These are phyloP conservation scores for Trichacis sp. DNA, from an alignment of 2,888 invertebrate genomes.

Conservation along the genomic window DNA sequence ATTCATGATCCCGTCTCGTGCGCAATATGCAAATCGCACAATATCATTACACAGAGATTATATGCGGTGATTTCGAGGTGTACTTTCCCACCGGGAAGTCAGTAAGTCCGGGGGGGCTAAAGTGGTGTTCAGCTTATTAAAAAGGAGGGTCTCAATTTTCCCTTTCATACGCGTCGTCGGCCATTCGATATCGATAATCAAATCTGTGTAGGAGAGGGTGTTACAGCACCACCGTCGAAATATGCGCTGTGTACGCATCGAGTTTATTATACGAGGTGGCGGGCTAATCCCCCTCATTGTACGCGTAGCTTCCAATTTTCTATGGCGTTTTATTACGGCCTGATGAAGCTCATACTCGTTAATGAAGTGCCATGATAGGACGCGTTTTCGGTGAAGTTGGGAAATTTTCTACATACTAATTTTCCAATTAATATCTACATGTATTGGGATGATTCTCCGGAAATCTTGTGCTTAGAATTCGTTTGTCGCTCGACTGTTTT, in stretches of 20 bases:
- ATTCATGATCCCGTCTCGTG: constrained; percentile 57
- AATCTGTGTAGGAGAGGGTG: constrained; percentile 36
- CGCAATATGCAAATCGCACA: constrained; percentile 61
- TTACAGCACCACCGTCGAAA: constrained; percentile 3
- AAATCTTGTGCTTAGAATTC: too few relatives aligned
- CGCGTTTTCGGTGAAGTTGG: too few relatives aligned
- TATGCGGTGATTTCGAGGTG: constrained; percentile 59
- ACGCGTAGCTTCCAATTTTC: constrained; percentile 24
- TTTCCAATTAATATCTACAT: too few relatives aligned
- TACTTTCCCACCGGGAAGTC: constrained; percentile 60
- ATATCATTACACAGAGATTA: constrained; percentile 65
- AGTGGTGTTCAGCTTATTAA: constrained; percentile 62
- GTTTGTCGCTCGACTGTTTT: too few relatives aligned
- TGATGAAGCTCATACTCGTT: neutral
- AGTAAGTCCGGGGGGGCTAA: constrained; percentile 52
- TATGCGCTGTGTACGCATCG: constrained; percentile 17
- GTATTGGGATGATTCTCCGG: too few relatives aligned
- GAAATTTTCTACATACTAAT: too few relatives aligned
- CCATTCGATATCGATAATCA: constrained; percentile 44
- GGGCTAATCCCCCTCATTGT: constrained; percentile 47
- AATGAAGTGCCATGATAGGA: neutral
- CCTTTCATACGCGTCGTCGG: constrained; percentile 37
- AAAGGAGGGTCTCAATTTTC: constrained; percentile 53
- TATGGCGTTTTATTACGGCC: neutral
- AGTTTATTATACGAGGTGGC: constrained; percentile 59